Base-by-base conservation (phyloP, 2,888 invertebrate genomes). In the Zaprionus obscuricornis region DNA sequence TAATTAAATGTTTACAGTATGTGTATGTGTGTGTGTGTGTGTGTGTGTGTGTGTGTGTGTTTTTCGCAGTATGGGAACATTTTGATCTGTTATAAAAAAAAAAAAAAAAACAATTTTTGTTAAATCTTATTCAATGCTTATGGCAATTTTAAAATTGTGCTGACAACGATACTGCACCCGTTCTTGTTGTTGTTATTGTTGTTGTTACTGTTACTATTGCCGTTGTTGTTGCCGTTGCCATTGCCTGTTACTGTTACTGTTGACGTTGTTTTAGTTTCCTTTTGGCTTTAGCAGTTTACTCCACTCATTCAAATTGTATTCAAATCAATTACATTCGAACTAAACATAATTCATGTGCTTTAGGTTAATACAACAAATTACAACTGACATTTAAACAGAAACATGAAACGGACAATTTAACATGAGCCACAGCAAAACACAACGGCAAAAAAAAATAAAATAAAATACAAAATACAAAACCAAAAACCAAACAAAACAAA, bases 281-380 rank as follows among this genome's bases (percentile, higher is more conserved):
- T 20, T 24, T 20, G 10, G 37, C 17, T 24, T 11, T 10, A 8
- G 58, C 24, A 17, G 57, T 57, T 64, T 46, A 47, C 8, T 16
- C 66, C 52, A 59, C 56, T 63, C 82, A 83, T 81, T 83, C 74
- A 81, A 81, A 81, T 83, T 81, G 81, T 76, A 81, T 81, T 83
- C 84, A 83, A 81, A 81, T 81, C 84, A 81, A 81, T 81, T 81
- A 83, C 84, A 83, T 82, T 74, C 83, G 76, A 83, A 77, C 79
- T 77, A 79, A 83, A 77, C 81, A 83, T 81, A 81, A 81, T 81
- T 81, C 81, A 81, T 81, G 78, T 78, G 78, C 75, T 78, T 76
- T 72, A 84, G 81, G 83, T 81, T 81, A 81, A 81, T 81, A 81
- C 81, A 81, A 81, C 81, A 81, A 81, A 81, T 81, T 81, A 81